phyloP scores from a whole-genome alignment of 2,113 vertebrate species.

The Cephalopterus ornatus region DNA sequence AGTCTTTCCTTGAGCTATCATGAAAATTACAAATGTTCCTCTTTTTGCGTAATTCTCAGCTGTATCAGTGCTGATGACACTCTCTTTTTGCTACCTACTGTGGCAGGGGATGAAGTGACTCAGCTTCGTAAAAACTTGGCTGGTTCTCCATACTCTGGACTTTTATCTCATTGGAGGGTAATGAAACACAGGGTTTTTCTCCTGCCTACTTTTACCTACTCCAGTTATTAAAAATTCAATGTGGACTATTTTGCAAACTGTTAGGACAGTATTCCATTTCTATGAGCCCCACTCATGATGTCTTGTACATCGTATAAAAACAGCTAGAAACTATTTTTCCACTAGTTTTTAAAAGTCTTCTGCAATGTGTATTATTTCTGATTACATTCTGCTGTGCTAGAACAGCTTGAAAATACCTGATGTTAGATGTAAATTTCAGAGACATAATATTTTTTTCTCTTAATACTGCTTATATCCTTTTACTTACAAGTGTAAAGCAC shows the following conservation, averaged over 20 bases:
- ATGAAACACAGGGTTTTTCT: neutral
- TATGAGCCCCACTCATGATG: accelerated
- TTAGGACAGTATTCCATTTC: neutral
- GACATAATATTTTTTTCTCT: neutral
- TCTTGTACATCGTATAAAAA: accelerated
- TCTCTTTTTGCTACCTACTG: neutral
- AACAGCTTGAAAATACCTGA: neutral
- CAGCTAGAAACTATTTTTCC: neutral
- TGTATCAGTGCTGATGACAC: neutral
- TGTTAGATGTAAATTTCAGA: neutral
- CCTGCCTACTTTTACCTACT: neutral
- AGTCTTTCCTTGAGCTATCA: neutral
- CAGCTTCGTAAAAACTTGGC: neutral
- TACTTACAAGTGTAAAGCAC: neutral
- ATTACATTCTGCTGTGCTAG: neutral
- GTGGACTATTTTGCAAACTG: neutral
- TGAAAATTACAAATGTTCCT: neutral
- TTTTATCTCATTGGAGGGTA: neutral
- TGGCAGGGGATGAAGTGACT: neutral
- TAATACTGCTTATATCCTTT: neutral
- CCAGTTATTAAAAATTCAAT: neutral
- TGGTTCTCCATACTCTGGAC: neutral
- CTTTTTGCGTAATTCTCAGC: neutral
- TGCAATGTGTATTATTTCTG: neutral
- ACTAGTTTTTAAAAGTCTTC: neutral